A percentile compares a stretch with the other conserved stretches of the same genome.
These are phyloP conservation scores for Acrobasis repandana DNA, from an alignment of 2,888 invertebrate species.

Conservation along the genomic window DNA sequence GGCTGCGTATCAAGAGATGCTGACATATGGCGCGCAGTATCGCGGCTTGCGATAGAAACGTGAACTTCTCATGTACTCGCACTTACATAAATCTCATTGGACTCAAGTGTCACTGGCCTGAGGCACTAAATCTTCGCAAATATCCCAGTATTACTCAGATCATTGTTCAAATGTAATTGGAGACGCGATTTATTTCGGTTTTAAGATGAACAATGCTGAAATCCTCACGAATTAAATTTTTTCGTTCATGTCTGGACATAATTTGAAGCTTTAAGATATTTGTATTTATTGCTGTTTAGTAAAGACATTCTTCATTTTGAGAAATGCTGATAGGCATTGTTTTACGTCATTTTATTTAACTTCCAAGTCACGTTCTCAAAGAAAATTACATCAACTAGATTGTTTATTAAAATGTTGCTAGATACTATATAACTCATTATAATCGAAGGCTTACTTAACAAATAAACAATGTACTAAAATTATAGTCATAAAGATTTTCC, in stretches of 20 bases:
- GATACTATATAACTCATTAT: too few species aligned
- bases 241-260: conserved; percentile 15
- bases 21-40: conserved; percentile 22
- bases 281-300: background rate
- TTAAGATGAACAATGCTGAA: conserved; percentile 21
- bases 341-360: too few species aligned
- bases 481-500: conserved; percentile 1
- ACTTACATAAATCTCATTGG: conserved; percentile 56
- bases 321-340: background rate
- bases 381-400: background rate
- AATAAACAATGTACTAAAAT: background rate
- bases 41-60: conserved; percentile 10
- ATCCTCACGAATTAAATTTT: conserved; percentile 20
- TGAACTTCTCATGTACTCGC: conserved; percentile 24
- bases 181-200: conserved; percentile 25
- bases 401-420: too few species aligned
- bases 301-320: background rate
- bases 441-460: background rate
- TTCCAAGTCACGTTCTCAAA: background rate
- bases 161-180: conserved; percentile 37
- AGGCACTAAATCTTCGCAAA: conserved; percentile 52
- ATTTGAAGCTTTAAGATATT: conserved; percentile 1
- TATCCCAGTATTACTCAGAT: conserved; percentile 45
- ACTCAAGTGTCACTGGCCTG: conserved; percentile 49
- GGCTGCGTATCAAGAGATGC: conserved; percentile 34